These are phyloP conservation scores for Sylvilagus floridanus DNA, from an alignment of 2,797 vertebrate species.

Conservation along the genomic window DNA sequence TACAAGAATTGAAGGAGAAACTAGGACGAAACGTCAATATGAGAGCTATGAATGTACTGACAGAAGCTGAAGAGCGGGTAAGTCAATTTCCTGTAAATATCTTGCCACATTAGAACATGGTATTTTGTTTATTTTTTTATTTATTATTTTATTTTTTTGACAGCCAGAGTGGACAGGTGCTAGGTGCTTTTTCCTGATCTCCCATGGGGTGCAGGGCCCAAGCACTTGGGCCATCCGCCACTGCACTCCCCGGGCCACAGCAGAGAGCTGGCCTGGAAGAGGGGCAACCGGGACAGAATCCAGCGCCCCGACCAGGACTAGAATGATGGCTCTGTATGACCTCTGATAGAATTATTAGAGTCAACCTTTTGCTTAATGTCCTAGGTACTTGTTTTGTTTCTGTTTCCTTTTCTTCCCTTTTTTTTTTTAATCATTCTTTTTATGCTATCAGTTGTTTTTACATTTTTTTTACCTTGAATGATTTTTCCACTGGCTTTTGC, in stretches of 20 bases:
- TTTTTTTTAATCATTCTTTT: neutral
- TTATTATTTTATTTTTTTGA: too few species aligned
- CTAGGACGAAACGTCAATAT: slow-evolving; percentile 94
- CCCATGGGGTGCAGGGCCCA: too few species aligned
- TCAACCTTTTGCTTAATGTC: neutral
- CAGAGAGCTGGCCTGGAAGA: too few species aligned
- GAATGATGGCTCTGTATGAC: neutral
- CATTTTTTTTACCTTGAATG: neutral
- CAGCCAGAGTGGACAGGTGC: too few species aligned
- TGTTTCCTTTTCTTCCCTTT: neutral
- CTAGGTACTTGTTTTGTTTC: neutral
- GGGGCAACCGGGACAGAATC: too few species aligned
- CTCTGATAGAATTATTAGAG: neutral
- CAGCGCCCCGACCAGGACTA: too few species aligned
- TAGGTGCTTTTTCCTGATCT: too few species aligned
- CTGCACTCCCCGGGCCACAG: too few species aligned
- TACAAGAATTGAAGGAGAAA: slow-evolving; percentile 92
- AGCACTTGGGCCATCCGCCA: too few species aligned
- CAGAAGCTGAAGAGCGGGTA: slow-evolving; percentile 96
- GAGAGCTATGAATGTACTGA: slow-evolving; percentile 94
- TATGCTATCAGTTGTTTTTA: neutral
- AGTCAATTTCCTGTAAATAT: neutral
- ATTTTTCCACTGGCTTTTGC: neutral
- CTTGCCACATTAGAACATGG: too few species aligned
- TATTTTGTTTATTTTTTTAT: too few species aligned